phyloP scores from a whole-genome alignment of 2,113 vertebrate genomes.

The Talpa occidentalis region DNA sequence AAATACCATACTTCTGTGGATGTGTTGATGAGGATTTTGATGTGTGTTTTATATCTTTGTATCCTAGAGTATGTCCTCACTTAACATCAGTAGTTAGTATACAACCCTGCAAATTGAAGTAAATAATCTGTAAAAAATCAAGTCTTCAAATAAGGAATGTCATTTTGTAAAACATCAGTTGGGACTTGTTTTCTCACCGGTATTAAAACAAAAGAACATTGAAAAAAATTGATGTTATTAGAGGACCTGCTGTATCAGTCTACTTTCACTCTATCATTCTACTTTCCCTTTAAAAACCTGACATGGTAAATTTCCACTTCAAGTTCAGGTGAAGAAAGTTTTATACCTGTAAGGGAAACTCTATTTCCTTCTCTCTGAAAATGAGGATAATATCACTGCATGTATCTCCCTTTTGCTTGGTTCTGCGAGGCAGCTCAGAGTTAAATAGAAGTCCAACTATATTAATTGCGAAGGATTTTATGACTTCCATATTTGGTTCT shows the following conservation, averaged over 20 bases:
- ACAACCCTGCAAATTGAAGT: too few relatives aligned
- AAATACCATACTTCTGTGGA: fast-evolving
- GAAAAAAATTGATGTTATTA: too few relatives aligned
- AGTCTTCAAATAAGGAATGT: too few relatives aligned
- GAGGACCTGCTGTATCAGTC: too few relatives aligned
- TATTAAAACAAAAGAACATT: too few relatives aligned
- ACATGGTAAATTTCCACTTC: neutral
- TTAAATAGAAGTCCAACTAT: neutral
- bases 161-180: too few relatives aligned
- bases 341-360: neutral
- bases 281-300: neutral
- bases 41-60: too few relatives aligned
- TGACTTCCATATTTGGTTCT: neutral
- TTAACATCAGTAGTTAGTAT: too few relatives aligned
- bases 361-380: neutral
- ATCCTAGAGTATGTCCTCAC: too few relatives aligned
- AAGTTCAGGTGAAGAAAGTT: neutral
- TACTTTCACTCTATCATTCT: fast-evolving
- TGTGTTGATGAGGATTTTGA: neutral
- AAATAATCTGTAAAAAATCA: too few relatives aligned
- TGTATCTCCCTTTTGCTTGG: neutral
- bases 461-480: neutral
- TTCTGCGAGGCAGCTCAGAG: neutral
- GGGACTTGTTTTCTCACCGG: too few relatives aligned
- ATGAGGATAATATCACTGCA: neutral